phyloP scores from a whole-genome alignment of 2,113 vertebrate genomes.

The Pardalotus punctatus region DNA sequence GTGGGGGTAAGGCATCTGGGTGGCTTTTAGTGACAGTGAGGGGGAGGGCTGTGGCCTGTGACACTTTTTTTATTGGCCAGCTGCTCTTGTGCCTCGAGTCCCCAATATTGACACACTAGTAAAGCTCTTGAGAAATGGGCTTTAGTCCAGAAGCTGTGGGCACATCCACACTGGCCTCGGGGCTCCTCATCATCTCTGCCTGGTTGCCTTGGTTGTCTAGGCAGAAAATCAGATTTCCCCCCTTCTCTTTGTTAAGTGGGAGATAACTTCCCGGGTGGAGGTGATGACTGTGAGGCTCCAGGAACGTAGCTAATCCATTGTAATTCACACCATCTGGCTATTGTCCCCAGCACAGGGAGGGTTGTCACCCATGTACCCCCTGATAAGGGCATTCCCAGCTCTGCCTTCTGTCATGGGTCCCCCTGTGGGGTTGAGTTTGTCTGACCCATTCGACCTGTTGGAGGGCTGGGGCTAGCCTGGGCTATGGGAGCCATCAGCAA shows the following conservation, averaged over 20 bases:
- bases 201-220: neutral
- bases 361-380: neutral
- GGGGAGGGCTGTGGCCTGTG: neutral
- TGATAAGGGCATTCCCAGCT: neutral
- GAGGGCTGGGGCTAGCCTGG: neutral
- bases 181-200: neutral
- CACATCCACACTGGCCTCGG: rapidly evolving
- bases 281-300: neutral
- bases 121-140: neutral
- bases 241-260: neutral
- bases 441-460: neutral
- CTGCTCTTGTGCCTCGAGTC: neutral
- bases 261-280: neutral
- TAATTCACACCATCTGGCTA: slow-evolving; percentile 45
- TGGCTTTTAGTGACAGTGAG: neutral
- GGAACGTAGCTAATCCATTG: neutral
- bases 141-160: neutral
- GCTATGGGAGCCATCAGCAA: neutral
- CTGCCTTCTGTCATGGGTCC: neutral
- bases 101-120: rapidly evolving
- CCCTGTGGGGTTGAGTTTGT: neutral
- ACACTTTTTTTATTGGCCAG: rapidly evolving
- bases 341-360: rapidly evolving
- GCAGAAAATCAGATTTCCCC: slow-evolving; percentile 30
- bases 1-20: neutral